These are phyloP conservation scores for Branchellion lobata DNA, from an alignment of 2,888 invertebrate genomes.

Conservation along the genomic window DNA sequence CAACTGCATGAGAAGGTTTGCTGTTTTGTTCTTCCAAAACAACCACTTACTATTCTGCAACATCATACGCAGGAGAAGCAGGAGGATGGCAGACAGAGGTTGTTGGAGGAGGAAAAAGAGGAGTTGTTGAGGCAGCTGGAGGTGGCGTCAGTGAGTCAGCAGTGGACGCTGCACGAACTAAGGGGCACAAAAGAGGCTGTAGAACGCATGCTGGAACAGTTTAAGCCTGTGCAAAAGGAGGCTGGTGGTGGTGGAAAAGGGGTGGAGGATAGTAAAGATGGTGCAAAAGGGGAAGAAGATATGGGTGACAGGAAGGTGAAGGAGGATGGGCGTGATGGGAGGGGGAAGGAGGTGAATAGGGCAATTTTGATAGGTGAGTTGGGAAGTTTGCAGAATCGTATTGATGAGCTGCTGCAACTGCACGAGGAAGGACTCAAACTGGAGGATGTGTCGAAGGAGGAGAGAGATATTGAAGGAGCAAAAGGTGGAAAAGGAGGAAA, in stretches of 20 bases:
- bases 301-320: background rate
- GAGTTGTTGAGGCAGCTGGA: conserved; percentile 38
- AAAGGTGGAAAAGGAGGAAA: background rate
- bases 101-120: conserved; percentile 14
- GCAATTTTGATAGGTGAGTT: background rate
- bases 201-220: conserved; percentile 1
- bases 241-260: too few relatives aligned
- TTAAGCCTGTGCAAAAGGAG: too few relatives aligned
- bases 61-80: background rate
- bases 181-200: conserved; percentile 8
- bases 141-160: conserved; percentile 38
- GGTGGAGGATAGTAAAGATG: background rate
- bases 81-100: background rate
- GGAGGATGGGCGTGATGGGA: background rate
- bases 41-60: too few relatives aligned
- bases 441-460: background rate
- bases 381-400: background rate
- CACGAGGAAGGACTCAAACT: background rate
- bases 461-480: background rate
- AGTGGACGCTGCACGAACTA: conserved; percentile 46
- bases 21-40: too few relatives aligned
- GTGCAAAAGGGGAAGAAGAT: background rate
- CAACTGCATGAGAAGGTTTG: background rate
- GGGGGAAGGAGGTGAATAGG: background rate
- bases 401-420: background rate